Base-by-base conservation (phyloP, 1,140 invertebrate species). In the Aporrectodea caliginosa region DNA sequence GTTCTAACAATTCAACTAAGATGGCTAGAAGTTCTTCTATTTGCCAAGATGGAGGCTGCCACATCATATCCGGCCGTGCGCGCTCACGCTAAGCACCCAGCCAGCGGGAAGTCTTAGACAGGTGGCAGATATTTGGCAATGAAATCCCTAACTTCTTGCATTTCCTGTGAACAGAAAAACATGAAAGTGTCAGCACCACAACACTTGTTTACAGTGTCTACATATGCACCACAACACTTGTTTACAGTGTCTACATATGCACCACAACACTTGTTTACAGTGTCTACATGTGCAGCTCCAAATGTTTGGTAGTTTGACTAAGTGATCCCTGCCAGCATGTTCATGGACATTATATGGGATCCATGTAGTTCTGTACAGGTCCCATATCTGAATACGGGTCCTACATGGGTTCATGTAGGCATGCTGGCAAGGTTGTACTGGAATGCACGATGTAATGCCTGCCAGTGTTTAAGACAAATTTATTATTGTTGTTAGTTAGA, bases 131-230 rank as follows among this genome's bases (percentile, higher is more conserved):
- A 77, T 72, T 84, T 81, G 69, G 85, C 78, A 79, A 90, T 83
- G 84, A 90, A 90, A 14, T 83, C 82, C 78, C 88, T 88, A 22
- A 90, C 84, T 78, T 90, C 89, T 58, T 84, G 80, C 88, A 90
- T 88, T 88, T 90, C 90, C 90, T 90, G 84, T 31, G 84, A 84
- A 78, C 73, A 73, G 74, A 79, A 77, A 81, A 73, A 34, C 31
- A 27, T 31, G 34, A 73, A 32, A 27, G 35, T 35, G 32, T 58
- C 73, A 34, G 2, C 2, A 43, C 12, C 31, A 27, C 16, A 29
- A 69, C 75, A 69, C 35, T 29, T 27, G 32, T 77, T 70, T 12
- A 58, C 16, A 29, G 29, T 29, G 27, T 16, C 6, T 70, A 69
- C 35, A 71, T n/a, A 14, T 68, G 12, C 6, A 12, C 35, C 22